Evolutionary conservation across 2,888 invertebrate species (phyloP).

Genomic region (Drosophila meridionalis): DNA sequence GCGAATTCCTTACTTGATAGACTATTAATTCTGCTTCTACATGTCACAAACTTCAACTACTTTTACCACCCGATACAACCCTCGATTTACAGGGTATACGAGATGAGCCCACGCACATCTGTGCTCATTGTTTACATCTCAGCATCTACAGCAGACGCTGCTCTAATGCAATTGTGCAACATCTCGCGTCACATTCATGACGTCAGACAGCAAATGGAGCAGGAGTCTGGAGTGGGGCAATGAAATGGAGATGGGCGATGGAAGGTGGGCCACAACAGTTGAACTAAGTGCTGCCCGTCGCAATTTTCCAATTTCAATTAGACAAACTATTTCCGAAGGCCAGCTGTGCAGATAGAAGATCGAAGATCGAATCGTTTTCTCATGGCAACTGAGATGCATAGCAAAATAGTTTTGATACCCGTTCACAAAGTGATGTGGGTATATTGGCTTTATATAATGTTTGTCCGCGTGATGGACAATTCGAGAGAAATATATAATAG

Average conservation of each 20-base stretch:
- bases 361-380: background rate
- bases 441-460: background rate
- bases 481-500: background rate
- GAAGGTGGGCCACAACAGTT: background rate
- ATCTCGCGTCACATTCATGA: conserved; percentile 50
- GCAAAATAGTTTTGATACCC: background rate
- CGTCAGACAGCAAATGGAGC: conserved; percentile 17
- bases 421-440: background rate
- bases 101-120: conserved; percentile 26
- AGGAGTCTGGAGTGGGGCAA: background rate
- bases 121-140: conserved; percentile 36
- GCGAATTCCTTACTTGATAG: no score
- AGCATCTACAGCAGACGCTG: conserved; percentile 16
- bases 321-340: conserved; percentile 34
- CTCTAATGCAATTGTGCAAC: conserved; percentile 61
- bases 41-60: background rate
- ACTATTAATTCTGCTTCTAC: background rate
- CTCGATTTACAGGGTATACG: background rate
- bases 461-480: no score
- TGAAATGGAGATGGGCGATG: background rate
- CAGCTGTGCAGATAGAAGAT: conserved; percentile 16
- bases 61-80: background rate
- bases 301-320: conserved; percentile 64
- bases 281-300: conserved; percentile 46
- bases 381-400: background rate